These are phyloP conservation scores for Sebastes iracundus DNA, from an alignment of 2,797 vertebrate species.

Conservation along the genomic window DNA sequence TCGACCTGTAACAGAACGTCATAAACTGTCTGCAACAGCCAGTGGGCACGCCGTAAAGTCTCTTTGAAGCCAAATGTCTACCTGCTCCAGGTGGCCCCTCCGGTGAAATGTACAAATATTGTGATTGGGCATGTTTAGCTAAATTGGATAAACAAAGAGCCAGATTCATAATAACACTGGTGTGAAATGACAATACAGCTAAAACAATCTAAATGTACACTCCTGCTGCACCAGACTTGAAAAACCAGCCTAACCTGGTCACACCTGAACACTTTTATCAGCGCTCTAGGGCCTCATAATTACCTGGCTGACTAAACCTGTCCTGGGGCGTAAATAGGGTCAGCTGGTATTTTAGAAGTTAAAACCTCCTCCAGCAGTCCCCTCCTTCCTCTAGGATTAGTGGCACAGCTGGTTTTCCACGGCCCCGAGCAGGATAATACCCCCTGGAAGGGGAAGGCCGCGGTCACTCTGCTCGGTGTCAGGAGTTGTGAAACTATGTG, in stretches of 20 bases:
- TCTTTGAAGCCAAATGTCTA: conserved; percentile 4
- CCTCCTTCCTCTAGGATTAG: neutral
- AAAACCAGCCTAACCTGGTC: conserved; percentile 8
- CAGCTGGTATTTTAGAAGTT: conserved; percentile 40
- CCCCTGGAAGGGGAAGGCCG: conserved; percentile 27
- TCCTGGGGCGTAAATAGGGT: conserved; percentile 37
- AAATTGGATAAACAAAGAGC: neutral
- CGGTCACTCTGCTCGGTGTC: conserved; percentile 34
- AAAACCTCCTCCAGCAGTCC: neutral
- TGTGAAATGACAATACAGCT: neutral
- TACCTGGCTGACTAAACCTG: conserved; percentile 42
- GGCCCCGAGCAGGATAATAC: conserved; percentile 39
- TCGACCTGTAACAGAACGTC: neutral
- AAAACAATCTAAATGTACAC: conserved; percentile 8
- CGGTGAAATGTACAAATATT: neutral
- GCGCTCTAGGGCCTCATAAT: conserved; percentile 41
- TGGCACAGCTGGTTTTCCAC: conserved; percentile 76
- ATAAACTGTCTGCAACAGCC: neutral
- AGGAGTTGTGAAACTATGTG: conserved; percentile 47
- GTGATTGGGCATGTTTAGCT: conserved; percentile 1
- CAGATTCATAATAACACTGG: neutral
- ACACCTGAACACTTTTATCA: conserved; percentile 40
- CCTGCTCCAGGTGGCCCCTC: conserved; percentile 5
- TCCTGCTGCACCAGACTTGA: conserved; percentile 7
- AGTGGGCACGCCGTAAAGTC: neutral